Evolutionary conservation across 1,140 invertebrate species (phyloP).

Genomic region (Catajapyx aquilonaris): DNA sequence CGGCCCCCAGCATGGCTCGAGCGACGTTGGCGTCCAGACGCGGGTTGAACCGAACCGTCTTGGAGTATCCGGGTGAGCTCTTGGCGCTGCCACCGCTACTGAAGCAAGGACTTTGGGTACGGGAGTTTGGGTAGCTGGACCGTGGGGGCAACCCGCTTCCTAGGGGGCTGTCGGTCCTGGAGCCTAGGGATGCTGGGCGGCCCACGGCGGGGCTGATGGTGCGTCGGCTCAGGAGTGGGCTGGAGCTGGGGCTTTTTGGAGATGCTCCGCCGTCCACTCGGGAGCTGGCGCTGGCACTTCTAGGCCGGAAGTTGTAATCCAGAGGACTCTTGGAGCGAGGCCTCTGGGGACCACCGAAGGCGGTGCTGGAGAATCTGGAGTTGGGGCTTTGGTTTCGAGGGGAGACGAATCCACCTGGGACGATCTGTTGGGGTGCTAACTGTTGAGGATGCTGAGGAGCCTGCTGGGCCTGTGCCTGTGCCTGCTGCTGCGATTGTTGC

Average conservation of each 20-base stretch:
- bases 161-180: conserved; percentile 6
- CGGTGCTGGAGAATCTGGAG: not conserved
- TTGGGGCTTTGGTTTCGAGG: conserved; percentile 4
- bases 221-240: conserved; percentile 8
- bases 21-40: too few species aligned
- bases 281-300: conserved; percentile 10
- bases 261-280: conserved; percentile 8
- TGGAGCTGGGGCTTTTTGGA: conserved; percentile 7
- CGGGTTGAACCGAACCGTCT: conserved; percentile 11
- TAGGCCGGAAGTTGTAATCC: conserved; percentile 7
- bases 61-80: conserved; percentile 8
- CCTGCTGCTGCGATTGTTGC: not conserved
- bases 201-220: conserved; percentile 8
- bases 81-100: conserved; percentile 6
- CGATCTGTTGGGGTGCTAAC: too few species aligned
- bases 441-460: too few species aligned
- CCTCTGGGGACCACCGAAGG: not conserved
- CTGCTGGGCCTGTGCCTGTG: not conserved
- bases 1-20: conserved; percentile 2
- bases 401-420: conserved; percentile 5
- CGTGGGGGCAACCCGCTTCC: conserved; percentile 11
- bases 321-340: conserved; percentile 6
- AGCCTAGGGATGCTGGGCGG: conserved; percentile 6
- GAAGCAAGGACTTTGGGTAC: conserved; percentile 13
- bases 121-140: conserved; percentile 12